Conservation (phyloP, 1,140 invertebrate genomes). For the Microplitis demolitor region DNA sequence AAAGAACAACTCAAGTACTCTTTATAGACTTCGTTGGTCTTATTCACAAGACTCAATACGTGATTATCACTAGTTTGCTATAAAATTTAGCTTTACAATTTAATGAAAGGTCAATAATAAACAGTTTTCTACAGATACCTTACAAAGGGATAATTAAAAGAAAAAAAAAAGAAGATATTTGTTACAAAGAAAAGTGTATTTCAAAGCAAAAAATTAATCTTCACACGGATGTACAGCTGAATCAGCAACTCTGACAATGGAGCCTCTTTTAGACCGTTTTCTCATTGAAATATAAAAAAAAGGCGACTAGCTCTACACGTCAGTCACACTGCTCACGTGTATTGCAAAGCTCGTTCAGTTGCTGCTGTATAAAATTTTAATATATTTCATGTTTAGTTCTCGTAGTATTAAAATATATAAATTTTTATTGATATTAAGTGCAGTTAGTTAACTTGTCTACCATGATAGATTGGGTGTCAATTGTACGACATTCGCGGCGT, state of each 20-base stretch:
- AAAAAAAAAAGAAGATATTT: background rate
- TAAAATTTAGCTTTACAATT: too few species aligned
- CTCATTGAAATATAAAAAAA: background rate
- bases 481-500: constrained; percentile 72
- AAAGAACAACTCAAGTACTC: too few species aligned
- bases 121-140: too few species aligned
- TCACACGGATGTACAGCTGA: background rate
- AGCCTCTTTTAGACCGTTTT: background rate
- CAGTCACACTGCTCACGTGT: background rate
- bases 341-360: background rate
- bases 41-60: too few species aligned
- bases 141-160: background rate
- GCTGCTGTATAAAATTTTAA: background rate
- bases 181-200: background rate
- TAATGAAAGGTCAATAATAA: too few species aligned
- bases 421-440: too few species aligned
- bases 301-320: background rate
- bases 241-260: background rate
- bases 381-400: background rate
- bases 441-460: constrained; percentile 6
- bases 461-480: constrained; percentile 83
- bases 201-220: background rate
- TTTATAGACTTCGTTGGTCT: too few species aligned
- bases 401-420: too few species aligned
- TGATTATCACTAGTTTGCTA: too few species aligned